phyloP scores from a whole-genome alignment of 2,113 vertebrate genomes.

The Solea solea region DNA sequence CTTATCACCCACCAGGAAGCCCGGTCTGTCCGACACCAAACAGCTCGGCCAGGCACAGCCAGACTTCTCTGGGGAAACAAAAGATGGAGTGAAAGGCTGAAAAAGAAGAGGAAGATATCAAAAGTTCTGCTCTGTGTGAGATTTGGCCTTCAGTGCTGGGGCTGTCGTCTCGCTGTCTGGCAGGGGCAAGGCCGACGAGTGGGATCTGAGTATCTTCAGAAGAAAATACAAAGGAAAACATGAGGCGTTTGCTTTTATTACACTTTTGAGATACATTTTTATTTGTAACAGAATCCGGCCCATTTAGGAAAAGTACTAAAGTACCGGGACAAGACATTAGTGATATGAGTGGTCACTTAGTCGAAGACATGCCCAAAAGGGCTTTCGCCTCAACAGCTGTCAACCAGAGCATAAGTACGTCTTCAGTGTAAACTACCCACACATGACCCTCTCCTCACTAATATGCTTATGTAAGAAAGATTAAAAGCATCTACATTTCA shows the following conservation, averaged over 20 bases:
- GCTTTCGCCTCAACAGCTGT: conserved; percentile 28
- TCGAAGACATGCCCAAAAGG: conserved; percentile 19
- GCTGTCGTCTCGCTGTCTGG: conserved; percentile 20
- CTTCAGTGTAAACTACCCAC: conserved; percentile 42
- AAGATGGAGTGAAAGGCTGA: conserved; percentile 41
- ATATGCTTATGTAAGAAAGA: conserved; percentile 56
- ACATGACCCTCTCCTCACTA: conserved; percentile 33
- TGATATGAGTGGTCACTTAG: conserved; percentile 15
- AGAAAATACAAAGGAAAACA: conserved; percentile 9
- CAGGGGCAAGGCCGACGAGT: background rate
- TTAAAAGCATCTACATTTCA: conserved; percentile 53
- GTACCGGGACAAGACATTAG: background rate
- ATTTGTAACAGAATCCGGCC: conserved; percentile 9
- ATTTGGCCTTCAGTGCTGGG: conserved; percentile 36
- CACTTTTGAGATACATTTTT: background rate
- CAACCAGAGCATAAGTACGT: conserved; percentile 10
- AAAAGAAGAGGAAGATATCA: conserved; percentile 58
- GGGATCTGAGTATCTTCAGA: conserved; percentile 17
- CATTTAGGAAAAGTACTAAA: background rate
- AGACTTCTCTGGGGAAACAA: conserved; percentile 25
- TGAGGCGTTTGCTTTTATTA: background rate
- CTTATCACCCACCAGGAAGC: conserved; percentile 76
- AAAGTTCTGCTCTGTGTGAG: conserved; percentile 53
- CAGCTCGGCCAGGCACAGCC: conserved; percentile 24
- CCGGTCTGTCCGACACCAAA: conserved; percentile 36